Evolutionary conservation across 1,140 invertebrate genomes (phyloP).

Genomic region (Platyura marginata): DNA sequence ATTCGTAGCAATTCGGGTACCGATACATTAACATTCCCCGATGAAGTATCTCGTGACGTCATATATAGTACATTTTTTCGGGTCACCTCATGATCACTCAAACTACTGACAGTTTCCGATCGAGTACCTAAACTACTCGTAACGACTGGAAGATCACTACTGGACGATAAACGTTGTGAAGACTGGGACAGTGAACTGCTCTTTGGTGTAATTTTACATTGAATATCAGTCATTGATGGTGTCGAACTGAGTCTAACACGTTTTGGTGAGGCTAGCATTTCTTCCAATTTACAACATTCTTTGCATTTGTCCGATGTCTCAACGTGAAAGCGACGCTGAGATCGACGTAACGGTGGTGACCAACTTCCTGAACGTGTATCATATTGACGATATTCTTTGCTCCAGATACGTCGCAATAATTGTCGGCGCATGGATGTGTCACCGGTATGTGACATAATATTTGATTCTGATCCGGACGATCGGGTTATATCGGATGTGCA

Average conservation of each 20-base stretch:
- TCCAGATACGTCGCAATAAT: slow-evolving; percentile 3
- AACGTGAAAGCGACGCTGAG: neutral
- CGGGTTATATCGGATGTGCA: neutral
- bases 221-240: neutral
- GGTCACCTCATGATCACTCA: too few relatives aligned
- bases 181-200: neutral
- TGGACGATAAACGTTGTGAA: neutral
- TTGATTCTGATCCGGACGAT: slow-evolving; percentile 1
- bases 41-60: too few relatives aligned
- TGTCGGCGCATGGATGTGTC: slow-evolving; percentile 1
- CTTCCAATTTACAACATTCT: neutral
- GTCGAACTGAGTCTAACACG: neutral
- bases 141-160: too few relatives aligned
- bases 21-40: too few relatives aligned
- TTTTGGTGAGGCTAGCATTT: neutral
- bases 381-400: slow-evolving; percentile 1
- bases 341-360: slow-evolving; percentile 1
- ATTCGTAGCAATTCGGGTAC: too few relatives aligned
- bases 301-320: neutral
- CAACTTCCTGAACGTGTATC: neutral
- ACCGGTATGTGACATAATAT: neutral
- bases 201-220: too few relatives aligned
- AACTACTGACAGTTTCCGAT: too few relatives aligned
- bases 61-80: too few relatives aligned
- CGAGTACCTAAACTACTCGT: too few relatives aligned